phyloP scores from a whole-genome alignment of 2,888 invertebrate species.

The Drosophila bunnanda region DNA sequence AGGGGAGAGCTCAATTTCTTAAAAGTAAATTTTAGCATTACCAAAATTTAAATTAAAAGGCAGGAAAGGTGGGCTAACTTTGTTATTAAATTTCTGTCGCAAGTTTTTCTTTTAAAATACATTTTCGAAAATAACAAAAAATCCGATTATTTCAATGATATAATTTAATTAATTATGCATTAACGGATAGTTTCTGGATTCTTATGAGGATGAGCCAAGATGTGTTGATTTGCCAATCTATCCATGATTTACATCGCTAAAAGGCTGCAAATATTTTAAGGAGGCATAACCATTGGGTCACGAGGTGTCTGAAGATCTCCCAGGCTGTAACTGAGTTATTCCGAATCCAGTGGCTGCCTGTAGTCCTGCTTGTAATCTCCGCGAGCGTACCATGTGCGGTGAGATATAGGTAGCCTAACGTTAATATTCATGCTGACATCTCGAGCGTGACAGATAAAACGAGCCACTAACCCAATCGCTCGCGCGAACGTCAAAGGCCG shows the following conservation, averaged over 20 bases:
- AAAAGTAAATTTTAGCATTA: background rate
- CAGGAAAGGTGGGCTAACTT: background rate
- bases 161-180: too few species aligned
- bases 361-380: background rate
- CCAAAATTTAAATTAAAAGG: background rate
- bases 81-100: background rate
- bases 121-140: background rate
- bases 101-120: background rate
- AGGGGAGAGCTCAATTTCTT: background rate
- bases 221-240: constrained; percentile 12
- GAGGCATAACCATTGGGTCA: background rate
- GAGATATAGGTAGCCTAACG: constrained; percentile 5
- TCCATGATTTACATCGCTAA: background rate
- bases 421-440: constrained; percentile 54
- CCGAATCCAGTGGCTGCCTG: background rate
- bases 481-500: constrained; percentile 16
- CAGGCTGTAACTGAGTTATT: background rate
- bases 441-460: constrained; percentile 60
- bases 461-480: constrained; percentile 22
- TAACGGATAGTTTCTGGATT: background rate
- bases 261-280: background rate
- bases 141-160: too few species aligned
- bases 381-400: constrained; percentile 3
- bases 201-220: background rate
- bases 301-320: background rate